phyloP scores from a whole-genome alignment of 2,113 vertebrate species.

The Amphiprion ocellaris region DNA sequence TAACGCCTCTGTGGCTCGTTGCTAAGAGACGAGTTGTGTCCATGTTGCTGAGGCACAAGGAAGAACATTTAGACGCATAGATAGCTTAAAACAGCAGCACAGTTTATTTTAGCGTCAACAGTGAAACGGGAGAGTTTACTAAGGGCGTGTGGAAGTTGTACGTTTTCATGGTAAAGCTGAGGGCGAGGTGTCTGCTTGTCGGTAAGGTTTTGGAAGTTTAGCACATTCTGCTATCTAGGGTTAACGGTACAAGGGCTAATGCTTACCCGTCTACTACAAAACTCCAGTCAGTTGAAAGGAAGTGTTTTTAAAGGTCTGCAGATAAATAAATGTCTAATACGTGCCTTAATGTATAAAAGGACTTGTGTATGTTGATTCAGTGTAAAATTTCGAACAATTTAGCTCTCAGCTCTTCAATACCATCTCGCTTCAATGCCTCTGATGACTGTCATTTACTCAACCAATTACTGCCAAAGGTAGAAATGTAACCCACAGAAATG shows the following conservation, averaged over 20 bases:
- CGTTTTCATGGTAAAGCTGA: slow-evolving; percentile 82
- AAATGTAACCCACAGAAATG: too few relatives aligned
- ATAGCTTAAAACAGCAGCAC: not conserved
- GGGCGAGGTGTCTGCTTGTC: slow-evolving; percentile 82
- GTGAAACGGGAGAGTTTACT: not conserved
- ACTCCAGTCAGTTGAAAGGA: too few relatives aligned
- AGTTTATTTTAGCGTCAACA: not conserved
- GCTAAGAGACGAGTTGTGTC: slow-evolving; percentile 73
- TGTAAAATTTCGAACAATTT: too few relatives aligned
- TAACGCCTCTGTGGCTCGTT: slow-evolving; percentile 45
- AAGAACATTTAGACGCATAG: not conserved
- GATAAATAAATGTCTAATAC: too few relatives aligned
- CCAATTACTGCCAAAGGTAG: too few relatives aligned
- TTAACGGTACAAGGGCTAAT: slow-evolving; percentile 6
- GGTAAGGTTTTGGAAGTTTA: slow-evolving; percentile 67
- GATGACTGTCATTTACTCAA: too few relatives aligned
- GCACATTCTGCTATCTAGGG: not conserved
- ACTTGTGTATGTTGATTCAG: too few relatives aligned
- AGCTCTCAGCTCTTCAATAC: too few relatives aligned
- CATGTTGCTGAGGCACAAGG: slow-evolving; percentile 48
- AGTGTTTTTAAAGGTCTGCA: too few relatives aligned
- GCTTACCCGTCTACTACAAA: slow-evolving; percentile 11
- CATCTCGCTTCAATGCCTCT: too few relatives aligned
- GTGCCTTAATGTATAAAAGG: too few relatives aligned
- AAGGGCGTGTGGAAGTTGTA: not conserved